A percentile compares a stretch with the other conserved stretches of the same genome.
phyloP scores from a whole-genome alignment of 1,140 invertebrate genomes.

The Calosoma granatense region DNA sequence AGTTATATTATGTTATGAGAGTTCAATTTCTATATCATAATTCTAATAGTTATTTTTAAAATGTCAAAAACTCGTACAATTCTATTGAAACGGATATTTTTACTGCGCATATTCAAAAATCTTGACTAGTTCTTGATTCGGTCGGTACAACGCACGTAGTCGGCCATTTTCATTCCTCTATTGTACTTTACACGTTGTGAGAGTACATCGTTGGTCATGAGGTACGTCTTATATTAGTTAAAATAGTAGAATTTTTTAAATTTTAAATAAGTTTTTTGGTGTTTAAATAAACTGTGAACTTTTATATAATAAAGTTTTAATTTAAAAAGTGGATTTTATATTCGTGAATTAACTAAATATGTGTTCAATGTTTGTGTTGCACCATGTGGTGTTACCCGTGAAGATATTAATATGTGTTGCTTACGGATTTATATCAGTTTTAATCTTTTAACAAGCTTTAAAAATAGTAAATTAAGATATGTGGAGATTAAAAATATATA shows the following conservation, averaged over 20 bases:
- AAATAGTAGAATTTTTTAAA: not conserved
- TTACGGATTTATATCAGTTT: not conserved
- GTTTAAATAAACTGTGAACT: not conserved
- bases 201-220: constrained; percentile 6
- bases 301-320: not conserved
- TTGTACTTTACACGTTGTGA: constrained; percentile 2
- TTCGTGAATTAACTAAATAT: not conserved
- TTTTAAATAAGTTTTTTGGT: not conserved
- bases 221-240: not conserved
- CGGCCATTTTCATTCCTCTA: constrained; percentile 6
- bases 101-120: too few species aligned
- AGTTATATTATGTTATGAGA: too few species aligned
- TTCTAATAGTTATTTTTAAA: too few species aligned
- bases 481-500: not conserved
- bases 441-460: too few species aligned
- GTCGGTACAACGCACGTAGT: not conserved
- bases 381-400: not conserved
- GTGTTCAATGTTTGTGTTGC: not conserved
- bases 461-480: not conserved
- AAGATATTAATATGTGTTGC: not conserved
- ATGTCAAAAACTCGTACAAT: too few species aligned
- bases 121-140: not conserved
- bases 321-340: not conserved
- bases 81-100: too few species aligned
- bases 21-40: too few species aligned